phyloP scores from a whole-genome alignment of 2,797 vertebrate species.

The Morus bassanus region DNA sequence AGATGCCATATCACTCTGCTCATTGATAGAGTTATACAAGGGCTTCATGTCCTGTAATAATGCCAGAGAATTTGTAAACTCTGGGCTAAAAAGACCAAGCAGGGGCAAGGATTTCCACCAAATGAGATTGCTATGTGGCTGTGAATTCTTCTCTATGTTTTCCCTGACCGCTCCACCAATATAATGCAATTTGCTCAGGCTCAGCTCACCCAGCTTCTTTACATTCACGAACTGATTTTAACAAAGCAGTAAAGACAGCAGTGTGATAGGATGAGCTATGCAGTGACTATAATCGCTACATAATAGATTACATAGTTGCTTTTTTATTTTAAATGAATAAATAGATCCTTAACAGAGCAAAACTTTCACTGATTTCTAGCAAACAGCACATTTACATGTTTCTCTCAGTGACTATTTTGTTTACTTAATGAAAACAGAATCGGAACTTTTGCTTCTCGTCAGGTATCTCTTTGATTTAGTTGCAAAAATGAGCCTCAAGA shows the following conservation, averaged over 20 bases:
- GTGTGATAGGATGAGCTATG: background rate
- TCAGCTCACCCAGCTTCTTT: background rate
- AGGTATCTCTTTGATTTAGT: background rate
- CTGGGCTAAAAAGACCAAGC: background rate
- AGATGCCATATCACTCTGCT: rapidly evolving
- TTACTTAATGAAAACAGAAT: background rate
- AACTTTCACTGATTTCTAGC: background rate
- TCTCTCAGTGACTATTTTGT: background rate
- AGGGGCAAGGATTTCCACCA: background rate
- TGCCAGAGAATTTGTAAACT: background rate
- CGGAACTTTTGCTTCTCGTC: background rate
- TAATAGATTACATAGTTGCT: background rate
- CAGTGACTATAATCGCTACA: background rate
- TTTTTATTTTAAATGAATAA: background rate
- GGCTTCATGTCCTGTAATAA: background rate
- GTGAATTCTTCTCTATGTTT: background rate
- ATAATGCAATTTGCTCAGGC: background rate
- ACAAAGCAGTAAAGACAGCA: background rate
- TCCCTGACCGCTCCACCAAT: background rate
- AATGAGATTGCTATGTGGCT: background rate
- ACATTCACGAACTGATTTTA: rapidly evolving
- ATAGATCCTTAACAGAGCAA: background rate
- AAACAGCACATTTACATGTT: background rate
- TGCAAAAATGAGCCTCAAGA: background rate
- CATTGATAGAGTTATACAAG: background rate